Base-by-base conservation (phyloP, 2,113 vertebrate genomes). In the Alligator sinensis region DNA sequence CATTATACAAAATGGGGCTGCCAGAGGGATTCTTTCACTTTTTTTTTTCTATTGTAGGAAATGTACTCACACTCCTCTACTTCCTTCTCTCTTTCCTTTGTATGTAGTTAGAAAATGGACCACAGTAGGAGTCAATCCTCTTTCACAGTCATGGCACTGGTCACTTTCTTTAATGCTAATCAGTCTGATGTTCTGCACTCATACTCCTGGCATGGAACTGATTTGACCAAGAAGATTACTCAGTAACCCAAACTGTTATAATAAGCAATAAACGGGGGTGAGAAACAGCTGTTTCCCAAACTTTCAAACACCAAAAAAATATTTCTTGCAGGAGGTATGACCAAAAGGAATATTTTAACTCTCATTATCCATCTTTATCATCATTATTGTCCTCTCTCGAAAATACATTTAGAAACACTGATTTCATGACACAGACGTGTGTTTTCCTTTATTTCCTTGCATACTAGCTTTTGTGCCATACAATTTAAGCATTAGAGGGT, bases 1-100 rank as follows among this genome's bases (percentile, higher is more conserved):
- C 88, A 85, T 94, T 96, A 90, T 95, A 94, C 66, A 90, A 90
- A 92, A 92, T 81, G 92, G 96, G 94, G 93, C 88, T 72, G 77
- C 88, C 91, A 88, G 90, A 96, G 90, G 74, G 89, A 89, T 34
- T 55, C 77, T 47, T 38, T 91, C 64, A n/a, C 90, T 87, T 34
- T 63, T 86, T 86, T 3, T 0, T 0, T 60, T 59, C 72, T 54
- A 3, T 54, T 88, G 77, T 63, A 92, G 86, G 92, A 96, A 94
- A 90, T 38, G 64, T 82, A 80, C 82, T 13, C 59, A 81, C 58
- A 82, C 60, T 22, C n/a, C 47, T 76, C 12, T 22, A 6, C 28
- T 55, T 89, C 58, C 82, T 62, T n/a, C 64, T 82, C 81, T 80
- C 68, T 96, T 94, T 93, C 82, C 93, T 96, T 86, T 82, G 79